These are phyloP conservation scores for Pogona vitticeps DNA, from an alignment of 2,113 vertebrate species.

Conservation along the genomic window DNA sequence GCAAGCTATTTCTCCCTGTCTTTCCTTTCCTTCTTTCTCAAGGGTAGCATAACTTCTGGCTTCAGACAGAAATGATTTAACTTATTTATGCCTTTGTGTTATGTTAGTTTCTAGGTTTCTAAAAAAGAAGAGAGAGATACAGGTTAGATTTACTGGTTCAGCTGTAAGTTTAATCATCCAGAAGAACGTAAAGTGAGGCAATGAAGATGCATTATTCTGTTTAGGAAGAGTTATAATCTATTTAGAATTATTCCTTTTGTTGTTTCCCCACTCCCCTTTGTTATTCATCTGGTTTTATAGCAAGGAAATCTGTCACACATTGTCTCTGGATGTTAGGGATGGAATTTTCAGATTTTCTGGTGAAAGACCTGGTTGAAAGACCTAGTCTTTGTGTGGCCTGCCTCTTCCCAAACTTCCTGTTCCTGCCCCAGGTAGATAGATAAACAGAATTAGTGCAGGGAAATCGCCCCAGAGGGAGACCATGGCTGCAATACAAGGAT, in stretches of 20 bases:
- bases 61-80: constrained; percentile 32
- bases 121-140: not conserved
- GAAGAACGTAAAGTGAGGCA: constrained; percentile 8
- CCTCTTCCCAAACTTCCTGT: too few relatives aligned
- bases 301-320: constrained; percentile 12
- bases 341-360: too few relatives aligned
- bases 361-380: too few relatives aligned
- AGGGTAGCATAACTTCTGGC: constrained; percentile 25
- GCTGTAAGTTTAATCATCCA: constrained; percentile 48
- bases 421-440: too few relatives aligned
- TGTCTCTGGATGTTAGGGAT: not conserved
- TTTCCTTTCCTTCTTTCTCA: not conserved
- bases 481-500: too few relatives aligned
- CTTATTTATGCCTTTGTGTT: constrained; percentile 40
- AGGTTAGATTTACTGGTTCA: constrained; percentile 25
- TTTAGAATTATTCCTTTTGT: constrained; percentile 19
- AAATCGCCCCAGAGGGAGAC: too few relatives aligned
- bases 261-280: constrained; percentile 30
- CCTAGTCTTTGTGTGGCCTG: too few relatives aligned
- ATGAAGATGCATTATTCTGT: constrained; percentile 30
- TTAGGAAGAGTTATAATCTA: constrained; percentile 15
- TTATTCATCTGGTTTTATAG: constrained; percentile 39
- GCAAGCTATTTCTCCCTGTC: constrained; percentile 30
- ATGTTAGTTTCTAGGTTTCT: not conserved
- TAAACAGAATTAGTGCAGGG: too few relatives aligned